Evolutionary conservation across 1,140 invertebrate species (phyloP), one percentile per base, ranked within the genome.

Genomic region (Xylocopa sonorina): DNA sequence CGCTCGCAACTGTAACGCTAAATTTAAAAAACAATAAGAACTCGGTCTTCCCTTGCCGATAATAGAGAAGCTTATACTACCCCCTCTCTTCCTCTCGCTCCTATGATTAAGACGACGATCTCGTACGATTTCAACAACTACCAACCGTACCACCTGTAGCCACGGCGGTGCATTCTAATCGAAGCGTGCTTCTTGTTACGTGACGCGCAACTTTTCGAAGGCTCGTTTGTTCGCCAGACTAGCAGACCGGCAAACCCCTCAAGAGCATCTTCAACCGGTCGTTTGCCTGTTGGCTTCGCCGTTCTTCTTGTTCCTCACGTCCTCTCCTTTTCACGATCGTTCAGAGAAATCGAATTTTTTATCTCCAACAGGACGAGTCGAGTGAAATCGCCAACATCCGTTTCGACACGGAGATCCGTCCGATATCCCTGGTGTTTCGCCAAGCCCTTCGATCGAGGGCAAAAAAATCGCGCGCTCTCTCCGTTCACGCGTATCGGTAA

Each of bases 21-120:
- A 78, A 71, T 60, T 69, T 41, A n/a, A 50, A 69, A 43, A 67
- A 57, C 3, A 48, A 58, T 38, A n/a, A 14, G 18, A 24, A 24
- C 27, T 51, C 46, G 58, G 16, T 64, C 24, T 24, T 27, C 21
- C 6, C 27, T n/a, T n/a, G 18, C 9, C 21, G 43, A 63, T 43
- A 63, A 51, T 21, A 14, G 14, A 14, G 3, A 41, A 41, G 5
- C 7, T n/a, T 4, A 3, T 21, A 48, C 10, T 41, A 48, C 21
- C 53, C 48, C 41, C 29, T 2, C 14, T 5, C 21, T 29, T 21
- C 10, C 24, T 32, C 24, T 29, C 34, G 10, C 18, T 43, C 3
- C 21, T 21, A n/a, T n/a, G n/a, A n/a, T n/a, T n/a, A n/a, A n/a
- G n/a, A n/a, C 0, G 60, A 16, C n/a, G 3, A 58, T 9, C 21